These are phyloP conservation scores for Hirudo medicinalis DNA, from an alignment of 1,140 invertebrate genomes.

Conservation along the genomic window DNA sequence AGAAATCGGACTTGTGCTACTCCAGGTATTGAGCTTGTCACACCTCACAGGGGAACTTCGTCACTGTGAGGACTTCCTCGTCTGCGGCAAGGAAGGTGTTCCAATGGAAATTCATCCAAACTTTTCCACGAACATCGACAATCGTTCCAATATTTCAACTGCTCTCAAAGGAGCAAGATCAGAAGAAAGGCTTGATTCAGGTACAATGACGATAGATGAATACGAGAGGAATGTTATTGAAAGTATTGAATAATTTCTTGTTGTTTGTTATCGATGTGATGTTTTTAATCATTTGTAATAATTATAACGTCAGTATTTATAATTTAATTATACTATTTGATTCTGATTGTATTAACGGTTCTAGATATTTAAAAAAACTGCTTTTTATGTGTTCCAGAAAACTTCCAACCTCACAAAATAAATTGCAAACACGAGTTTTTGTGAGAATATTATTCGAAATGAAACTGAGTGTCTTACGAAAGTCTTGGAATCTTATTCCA, in stretches of 20 bases:
- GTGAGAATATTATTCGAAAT: too few relatives aligned
- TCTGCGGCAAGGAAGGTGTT: conserved; percentile 2
- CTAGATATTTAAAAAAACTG: too few relatives aligned
- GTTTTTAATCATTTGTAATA: too few relatives aligned
- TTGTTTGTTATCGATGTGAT: not conserved
- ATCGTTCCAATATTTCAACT: not conserved
- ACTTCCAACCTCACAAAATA: too few relatives aligned
- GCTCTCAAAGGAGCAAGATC: not conserved
- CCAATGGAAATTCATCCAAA: conserved; percentile 6
- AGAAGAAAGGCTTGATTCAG: not conserved
- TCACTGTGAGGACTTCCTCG: conserved; percentile 14
- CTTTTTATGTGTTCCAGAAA: too few relatives aligned
- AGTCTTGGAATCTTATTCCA: too few relatives aligned
- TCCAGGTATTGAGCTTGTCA: conserved; percentile 15
- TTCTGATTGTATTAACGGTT: too few relatives aligned
- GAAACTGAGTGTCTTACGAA: too few relatives aligned
- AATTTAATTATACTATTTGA: too few relatives aligned
- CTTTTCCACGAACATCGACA: not conserved
- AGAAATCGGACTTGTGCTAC: not conserved
- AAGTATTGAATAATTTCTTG: not conserved
- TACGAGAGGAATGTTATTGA: not conserved
- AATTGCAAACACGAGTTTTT: too few relatives aligned
- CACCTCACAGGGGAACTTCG: conserved; percentile 10
- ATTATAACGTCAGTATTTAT: too few relatives aligned
- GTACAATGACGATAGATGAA: too few relatives aligned